Evolutionary conservation across 2,113 vertebrate genomes (phyloP).

Genomic region (Rhombomys opimus): DNA sequence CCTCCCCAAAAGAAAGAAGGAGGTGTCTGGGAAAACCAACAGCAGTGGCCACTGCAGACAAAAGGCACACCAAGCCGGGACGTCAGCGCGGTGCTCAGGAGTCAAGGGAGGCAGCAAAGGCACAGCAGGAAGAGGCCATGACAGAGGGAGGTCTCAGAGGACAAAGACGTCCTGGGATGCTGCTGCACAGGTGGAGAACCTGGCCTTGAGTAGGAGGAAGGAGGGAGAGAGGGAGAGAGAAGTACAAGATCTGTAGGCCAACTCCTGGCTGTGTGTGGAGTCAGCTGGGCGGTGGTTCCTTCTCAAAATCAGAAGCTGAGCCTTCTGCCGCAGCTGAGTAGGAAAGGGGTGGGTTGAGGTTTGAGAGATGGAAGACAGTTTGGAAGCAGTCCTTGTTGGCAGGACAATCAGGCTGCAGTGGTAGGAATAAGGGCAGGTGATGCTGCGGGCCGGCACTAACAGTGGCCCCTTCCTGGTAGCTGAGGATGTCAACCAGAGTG

Average conservation of each 20-base stretch:
- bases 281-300: neutral
- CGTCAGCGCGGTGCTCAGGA: too few species aligned
- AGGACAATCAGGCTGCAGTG: neutral
- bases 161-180: rapidly evolving
- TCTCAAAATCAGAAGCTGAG: neutral
- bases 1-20: neutral
- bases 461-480: rapidly evolving
- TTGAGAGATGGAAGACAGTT: neutral
- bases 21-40: too few species aligned
- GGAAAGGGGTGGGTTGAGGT: neutral
- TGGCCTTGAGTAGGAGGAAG: neutral
- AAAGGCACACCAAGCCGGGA: neutral
- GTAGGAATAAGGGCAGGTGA: neutral
- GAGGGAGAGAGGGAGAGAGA: neutral
- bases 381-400: neutral
- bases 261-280: rapidly evolving
- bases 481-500: neutral
- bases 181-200: neutral
- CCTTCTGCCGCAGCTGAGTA: neutral
- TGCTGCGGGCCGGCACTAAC: rapidly evolving
- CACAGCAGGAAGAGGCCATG: too few species aligned
- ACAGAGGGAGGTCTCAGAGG: rapidly evolving
- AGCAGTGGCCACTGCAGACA: neutral
- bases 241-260: rapidly evolving
- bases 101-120: neutral